Evolutionary conservation across 2,888 invertebrate species (phyloP).

Genomic region (Oxystoma pomonae): DNA sequence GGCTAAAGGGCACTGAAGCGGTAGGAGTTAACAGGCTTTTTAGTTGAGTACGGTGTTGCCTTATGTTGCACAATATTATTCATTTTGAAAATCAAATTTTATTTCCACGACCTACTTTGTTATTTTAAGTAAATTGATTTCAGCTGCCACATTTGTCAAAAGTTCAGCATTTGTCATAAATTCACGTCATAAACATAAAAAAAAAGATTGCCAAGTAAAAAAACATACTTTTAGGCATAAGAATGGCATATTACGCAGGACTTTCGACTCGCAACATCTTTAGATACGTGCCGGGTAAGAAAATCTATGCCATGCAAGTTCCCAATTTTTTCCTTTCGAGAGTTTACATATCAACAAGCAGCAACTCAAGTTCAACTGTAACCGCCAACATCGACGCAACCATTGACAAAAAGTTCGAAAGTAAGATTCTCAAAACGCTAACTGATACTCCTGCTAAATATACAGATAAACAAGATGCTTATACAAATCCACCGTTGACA

Average conservation of each 20-base stretch:
- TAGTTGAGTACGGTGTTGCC: no score
- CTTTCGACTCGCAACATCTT: not conserved
- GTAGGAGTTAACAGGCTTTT: no score
- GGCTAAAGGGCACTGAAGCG: no score
- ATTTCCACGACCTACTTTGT: no score
- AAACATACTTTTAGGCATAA: not conserved
- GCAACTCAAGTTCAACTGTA: not conserved
- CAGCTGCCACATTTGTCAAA: constrained; percentile 5
- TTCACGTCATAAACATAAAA: not conserved
- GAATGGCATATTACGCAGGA: not conserved
- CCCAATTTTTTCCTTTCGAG: not conserved
- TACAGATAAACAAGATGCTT: not conserved
- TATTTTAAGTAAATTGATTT: not conserved
- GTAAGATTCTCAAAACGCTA: not conserved
- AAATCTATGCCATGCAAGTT: not conserved
- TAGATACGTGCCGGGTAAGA: not conserved
- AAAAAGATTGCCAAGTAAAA: not conserved
- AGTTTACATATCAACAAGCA: not conserved
- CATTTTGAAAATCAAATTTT: no score
- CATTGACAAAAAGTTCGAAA: not conserved
- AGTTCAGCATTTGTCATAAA: not conserved
- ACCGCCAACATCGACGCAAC: not conserved
- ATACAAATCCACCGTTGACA: not conserved
- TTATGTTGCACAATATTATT: no score
- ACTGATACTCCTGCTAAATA: not conserved